Conservation (phyloP, 2,888 invertebrate genomes). For the Sussaba pulchella region DNA sequence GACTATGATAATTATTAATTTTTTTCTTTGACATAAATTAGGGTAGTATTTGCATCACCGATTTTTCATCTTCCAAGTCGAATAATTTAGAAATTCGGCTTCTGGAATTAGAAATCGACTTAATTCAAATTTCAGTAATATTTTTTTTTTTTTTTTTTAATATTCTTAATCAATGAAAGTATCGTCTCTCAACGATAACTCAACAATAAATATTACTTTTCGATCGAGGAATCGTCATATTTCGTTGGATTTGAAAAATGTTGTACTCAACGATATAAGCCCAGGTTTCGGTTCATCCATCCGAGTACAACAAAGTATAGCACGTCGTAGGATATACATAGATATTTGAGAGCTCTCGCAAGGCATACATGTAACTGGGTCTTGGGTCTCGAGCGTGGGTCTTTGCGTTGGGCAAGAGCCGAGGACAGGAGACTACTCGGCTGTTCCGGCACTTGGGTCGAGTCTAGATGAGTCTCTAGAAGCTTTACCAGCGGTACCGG, state of each 20-base stretch:
- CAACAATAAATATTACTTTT: background rate
- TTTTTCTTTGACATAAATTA: background rate
- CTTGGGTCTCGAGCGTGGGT: conserved; percentile 28
- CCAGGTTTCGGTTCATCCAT: conserved; percentile 1
- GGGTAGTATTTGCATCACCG: too few relatives aligned
- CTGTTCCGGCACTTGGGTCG: conserved; percentile 37
- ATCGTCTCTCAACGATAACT: too few relatives aligned
- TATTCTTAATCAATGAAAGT: too few relatives aligned
- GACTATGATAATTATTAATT: too few relatives aligned
- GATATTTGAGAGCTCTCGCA: background rate
- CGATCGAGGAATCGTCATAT: background rate
- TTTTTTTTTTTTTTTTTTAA: too few relatives aligned
- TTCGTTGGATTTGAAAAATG: background rate
- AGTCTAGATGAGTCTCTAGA: conserved; percentile 35
- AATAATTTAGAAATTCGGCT: too few relatives aligned
- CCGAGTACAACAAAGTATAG: background rate
- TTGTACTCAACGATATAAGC: background rate
- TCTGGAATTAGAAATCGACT: too few relatives aligned
- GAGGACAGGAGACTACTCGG: conserved; percentile 21
- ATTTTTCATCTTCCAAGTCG: too few relatives aligned
- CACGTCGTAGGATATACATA: conserved; percentile 7
- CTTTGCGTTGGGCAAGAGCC: background rate
- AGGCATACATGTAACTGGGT: conserved; percentile 26
- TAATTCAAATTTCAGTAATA: too few relatives aligned
- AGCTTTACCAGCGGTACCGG: conserved; percentile 39